Evolutionary conservation across 2,113 vertebrate genomes (phyloP), one percentile per base, ranked within the genome.

Genomic region (Centropus unirufus): DNA sequence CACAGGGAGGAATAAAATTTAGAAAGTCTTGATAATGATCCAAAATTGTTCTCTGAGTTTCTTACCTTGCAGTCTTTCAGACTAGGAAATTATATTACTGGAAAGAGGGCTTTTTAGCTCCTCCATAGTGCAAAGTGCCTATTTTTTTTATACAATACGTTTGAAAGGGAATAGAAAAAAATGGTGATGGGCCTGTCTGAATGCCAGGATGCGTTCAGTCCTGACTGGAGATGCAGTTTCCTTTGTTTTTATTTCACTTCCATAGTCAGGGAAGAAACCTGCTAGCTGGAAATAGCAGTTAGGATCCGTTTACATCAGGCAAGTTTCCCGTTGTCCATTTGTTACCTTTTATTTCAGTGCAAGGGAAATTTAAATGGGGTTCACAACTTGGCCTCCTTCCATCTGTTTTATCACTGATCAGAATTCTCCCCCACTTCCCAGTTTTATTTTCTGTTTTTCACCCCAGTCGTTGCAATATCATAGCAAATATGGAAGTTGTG

Each of bases 21-120:
- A 83, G 72, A 88, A 74, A 85, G 88, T 90, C 83, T 83, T 74
- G 22, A 55, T 92, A 90, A 90, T 92, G 92, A 74, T 57, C 61
- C 68, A 52, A 81, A 92, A 92, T 92, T 64, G 39, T 59, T 90
- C 86, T 83, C 61, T 64, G 44, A 83, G 47, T 47, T 93, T 93
- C 77, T 83, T 93, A 87, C 39, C 47, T 94, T 91, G 59, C 59
- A 51, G 11, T 68, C 70, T 87, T 85, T 87, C 75, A 83, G 79
- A 11, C 46, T 88, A 74, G 59, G 40, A 96, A 90, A 90, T 57
- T 83, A 24, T 83, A 70, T 93, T 91, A 90, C 72, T 93, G 88
- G 44, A 89, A 93, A 67, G 47, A 55, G 36, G 32, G 26, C 55
- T 92, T 94, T 92, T 90, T 83, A 80, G 29, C 34, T 85, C 34